Evolutionary conservation across 37 sponge, comb jelly and placozoan species (phyloP).

Genomic region (Theonella swinhoei): DNA sequence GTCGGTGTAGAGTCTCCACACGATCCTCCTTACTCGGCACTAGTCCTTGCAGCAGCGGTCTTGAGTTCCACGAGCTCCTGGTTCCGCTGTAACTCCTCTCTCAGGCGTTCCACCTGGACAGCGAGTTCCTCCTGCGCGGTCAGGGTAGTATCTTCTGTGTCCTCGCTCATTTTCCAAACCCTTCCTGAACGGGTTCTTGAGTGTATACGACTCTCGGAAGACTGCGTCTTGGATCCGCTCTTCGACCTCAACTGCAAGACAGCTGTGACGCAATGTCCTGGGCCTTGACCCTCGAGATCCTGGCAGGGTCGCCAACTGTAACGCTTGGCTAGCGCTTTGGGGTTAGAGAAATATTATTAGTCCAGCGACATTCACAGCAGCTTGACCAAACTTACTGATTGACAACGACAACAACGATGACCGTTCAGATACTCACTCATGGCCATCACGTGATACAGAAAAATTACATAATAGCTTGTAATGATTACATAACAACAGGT

Average conservation of each 20-base stretch:
- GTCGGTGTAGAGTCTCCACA: background rate
- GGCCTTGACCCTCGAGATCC: background rate
- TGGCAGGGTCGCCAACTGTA: no score
- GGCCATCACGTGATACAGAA: no score
- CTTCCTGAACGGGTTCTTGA: background rate
- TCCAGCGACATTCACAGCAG: no score
- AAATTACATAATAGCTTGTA: no score
- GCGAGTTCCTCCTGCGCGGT: background rate
- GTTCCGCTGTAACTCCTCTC: background rate
- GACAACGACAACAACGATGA: no score
- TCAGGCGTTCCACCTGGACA: background rate
- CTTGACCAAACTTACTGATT: no score
- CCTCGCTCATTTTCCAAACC: background rate
- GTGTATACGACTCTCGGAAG: background rate
- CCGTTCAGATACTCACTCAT: no score
- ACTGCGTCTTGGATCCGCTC: background rate
- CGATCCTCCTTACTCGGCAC: background rate
- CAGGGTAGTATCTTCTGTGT: background rate
- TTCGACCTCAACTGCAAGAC: background rate
- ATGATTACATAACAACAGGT: no score
- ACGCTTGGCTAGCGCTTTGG: no score
- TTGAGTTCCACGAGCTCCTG: background rate
- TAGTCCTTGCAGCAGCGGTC: background rate
- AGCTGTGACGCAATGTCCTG: no score
- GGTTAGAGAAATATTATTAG: no score